Percentiles rank a stretch among this genome's conserved stretches.
Evolutionary conservation across 2,888 invertebrate genomes (phyloP).

Genomic region (Myathropa florea): DNA sequence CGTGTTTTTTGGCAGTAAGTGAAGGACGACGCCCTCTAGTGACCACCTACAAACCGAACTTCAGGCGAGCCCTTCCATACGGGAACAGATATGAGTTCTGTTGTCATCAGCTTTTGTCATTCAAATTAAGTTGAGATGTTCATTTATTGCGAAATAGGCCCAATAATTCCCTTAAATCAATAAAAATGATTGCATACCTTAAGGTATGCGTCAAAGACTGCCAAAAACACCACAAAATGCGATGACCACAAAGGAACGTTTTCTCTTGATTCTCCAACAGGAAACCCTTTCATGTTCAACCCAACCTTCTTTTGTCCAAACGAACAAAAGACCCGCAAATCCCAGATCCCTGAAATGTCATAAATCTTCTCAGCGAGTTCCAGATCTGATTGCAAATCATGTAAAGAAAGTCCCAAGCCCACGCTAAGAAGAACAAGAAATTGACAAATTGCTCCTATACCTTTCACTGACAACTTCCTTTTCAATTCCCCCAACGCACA

Average conservation of each 20-base stretch:
- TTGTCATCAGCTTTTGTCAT: too few species aligned
- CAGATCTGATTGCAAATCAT: background rate
- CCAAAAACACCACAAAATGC: background rate
- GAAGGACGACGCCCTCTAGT: too few species aligned
- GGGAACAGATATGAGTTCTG: too few species aligned
- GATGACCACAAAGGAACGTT: background rate
- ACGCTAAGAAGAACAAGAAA: background rate
- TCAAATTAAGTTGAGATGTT: too few species aligned
- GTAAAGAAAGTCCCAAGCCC: background rate
- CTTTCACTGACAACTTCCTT: background rate
- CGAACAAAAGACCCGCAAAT: background rate
- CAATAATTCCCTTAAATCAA: too few species aligned
- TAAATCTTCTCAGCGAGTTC: background rate
- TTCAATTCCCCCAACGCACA: background rate
- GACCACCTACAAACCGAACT: too few species aligned
- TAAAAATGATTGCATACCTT: too few species aligned
- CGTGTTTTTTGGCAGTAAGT: too few species aligned
- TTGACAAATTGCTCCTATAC: background rate
- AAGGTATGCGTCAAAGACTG: too few species aligned
- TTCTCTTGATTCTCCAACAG: background rate
- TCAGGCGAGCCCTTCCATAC: too few species aligned
- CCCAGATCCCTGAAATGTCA: background rate
- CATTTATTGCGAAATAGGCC: too few species aligned
- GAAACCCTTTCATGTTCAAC: background rate
- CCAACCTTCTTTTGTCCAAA: background rate